Conservation (phyloP, 1,140 invertebrate species). For the Drosophila kikkawai region DNA sequence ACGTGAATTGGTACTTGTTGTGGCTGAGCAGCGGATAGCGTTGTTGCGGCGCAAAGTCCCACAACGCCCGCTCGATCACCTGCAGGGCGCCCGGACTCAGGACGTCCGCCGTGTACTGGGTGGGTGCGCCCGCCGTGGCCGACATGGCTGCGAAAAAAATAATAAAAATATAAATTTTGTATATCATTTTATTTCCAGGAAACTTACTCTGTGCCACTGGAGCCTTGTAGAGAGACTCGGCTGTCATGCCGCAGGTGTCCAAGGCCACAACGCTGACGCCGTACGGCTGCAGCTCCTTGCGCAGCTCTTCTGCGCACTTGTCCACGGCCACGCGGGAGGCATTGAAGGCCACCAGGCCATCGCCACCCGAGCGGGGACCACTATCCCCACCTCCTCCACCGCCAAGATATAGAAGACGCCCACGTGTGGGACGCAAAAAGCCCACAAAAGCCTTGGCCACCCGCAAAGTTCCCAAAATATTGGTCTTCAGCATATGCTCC, state of each 20-base stretch:
- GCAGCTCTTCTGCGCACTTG: slow-evolving; percentile 89
- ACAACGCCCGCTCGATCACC: slow-evolving; percentile 82
- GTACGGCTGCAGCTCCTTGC: slow-evolving; percentile 88
- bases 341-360: slow-evolving; percentile 88
- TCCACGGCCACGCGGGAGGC: slow-evolving; percentile 90
- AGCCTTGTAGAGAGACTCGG: slow-evolving; percentile 87
- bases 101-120: slow-evolving; percentile 84
- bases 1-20: slow-evolving; percentile 83
- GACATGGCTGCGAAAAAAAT: slow-evolving; percentile 50
- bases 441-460: slow-evolving; percentile 91
- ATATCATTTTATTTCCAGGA: not conserved
- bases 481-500: slow-evolving; percentile 91
- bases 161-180: not conserved
- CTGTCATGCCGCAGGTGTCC: slow-evolving; percentile 89
- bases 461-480: slow-evolving; percentile 90
- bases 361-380: slow-evolving; percentile 76
- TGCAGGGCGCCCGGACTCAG: slow-evolving; percentile 74
- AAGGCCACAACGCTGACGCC: slow-evolving; percentile 91
- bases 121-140: slow-evolving; percentile 69
- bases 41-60: slow-evolving; percentile 78
- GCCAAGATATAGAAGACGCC: slow-evolving; percentile 88
- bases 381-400: slow-evolving; percentile 40
- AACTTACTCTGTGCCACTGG: slow-evolving; percentile 86
- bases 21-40: slow-evolving; percentile 76
- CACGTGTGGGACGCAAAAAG: slow-evolving; percentile 87